Percentiles rank a stretch among this genome's conserved stretches.
phyloP scores from a whole-genome alignment of 2,888 invertebrate species.

The Microchrysa polita region DNA sequence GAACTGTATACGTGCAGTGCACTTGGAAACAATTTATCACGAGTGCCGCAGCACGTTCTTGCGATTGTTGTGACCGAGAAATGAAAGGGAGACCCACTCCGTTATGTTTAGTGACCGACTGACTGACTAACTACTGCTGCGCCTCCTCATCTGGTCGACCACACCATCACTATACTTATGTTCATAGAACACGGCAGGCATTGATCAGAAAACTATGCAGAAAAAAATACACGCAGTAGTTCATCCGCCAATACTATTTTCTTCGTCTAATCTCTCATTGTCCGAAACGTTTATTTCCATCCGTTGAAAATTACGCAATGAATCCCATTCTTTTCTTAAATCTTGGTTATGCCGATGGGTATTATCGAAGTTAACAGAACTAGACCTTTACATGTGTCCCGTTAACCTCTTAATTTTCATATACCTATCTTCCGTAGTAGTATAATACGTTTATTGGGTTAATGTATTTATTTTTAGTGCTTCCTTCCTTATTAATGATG shows the following conservation, averaged over 20 bases:
- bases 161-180: not conserved
- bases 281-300: constrained; percentile 30
- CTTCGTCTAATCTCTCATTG: constrained; percentile 16
- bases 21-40: not conserved
- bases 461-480: no score
- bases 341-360: not conserved
- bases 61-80: constrained; percentile 39
- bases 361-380: constrained; percentile 19
- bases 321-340: not conserved
- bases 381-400: not conserved
- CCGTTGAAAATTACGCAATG: constrained; percentile 27
- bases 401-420: no score
- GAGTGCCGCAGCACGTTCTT: not conserved
- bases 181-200: not conserved
- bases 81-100: constrained; percentile 37
- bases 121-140: constrained; percentile 40
- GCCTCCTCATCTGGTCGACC: constrained; percentile 22
- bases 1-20: constrained; percentile 33
- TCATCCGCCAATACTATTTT: not conserved
- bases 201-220: not conserved
- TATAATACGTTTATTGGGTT: no score
- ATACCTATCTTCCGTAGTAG: no score
- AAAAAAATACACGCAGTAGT: not conserved
- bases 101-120: constrained; percentile 36
- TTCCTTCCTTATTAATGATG: no score